Evolutionary conservation across 2,797 vertebrate species (phyloP).

Genomic region (Scomberomorus guttatus): DNA sequence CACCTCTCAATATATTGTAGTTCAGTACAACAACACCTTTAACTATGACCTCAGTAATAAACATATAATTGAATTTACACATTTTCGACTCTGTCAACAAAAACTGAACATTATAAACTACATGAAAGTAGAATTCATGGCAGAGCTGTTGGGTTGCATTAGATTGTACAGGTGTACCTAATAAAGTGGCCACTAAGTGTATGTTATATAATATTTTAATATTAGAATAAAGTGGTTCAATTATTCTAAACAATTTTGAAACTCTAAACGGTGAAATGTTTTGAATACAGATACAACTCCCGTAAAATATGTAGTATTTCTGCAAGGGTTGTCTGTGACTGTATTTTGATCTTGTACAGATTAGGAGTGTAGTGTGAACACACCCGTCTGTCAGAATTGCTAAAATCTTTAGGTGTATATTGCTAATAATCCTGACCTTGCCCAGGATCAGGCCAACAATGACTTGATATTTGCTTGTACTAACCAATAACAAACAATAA

Average conservation of each 20-base stretch:
- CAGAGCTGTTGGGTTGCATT: too few relatives aligned
- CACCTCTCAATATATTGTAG: too few relatives aligned
- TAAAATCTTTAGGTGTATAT: background rate
- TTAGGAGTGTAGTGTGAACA: constrained; percentile 8
- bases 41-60: too few relatives aligned
- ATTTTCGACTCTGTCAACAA: too few relatives aligned
- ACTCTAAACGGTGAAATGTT: background rate
- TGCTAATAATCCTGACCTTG: background rate
- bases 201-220: background rate
- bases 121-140: too few relatives aligned
- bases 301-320: background rate
- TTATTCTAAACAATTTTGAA: background rate
- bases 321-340: background rate
- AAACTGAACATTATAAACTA: too few relatives aligned
- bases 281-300: background rate
- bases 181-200: too few relatives aligned
- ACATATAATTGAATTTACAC: too few relatives aligned
- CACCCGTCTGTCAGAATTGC: background rate
- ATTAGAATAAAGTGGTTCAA: background rate
- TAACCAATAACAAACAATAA: background rate
- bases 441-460: background rate
- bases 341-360: background rate
- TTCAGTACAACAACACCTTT: too few relatives aligned
- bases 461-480: background rate
- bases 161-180: too few relatives aligned